Evolutionary conservation across 1,140 invertebrate genomes (phyloP), one percentile per base, ranked within the genome.

Genomic region (Ips nitidus): DNA sequence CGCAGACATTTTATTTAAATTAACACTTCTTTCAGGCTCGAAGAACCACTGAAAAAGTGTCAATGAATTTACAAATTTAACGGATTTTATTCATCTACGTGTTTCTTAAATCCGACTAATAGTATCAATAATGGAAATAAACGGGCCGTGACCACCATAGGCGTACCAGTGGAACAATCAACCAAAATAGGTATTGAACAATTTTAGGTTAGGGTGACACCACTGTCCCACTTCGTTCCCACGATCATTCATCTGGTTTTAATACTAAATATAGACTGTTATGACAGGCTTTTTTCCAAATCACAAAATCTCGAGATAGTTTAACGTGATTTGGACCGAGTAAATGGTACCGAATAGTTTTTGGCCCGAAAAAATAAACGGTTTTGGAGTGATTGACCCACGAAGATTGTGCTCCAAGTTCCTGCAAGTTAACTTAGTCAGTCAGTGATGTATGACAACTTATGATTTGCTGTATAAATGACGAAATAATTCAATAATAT

Each of bases 121-220:
- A 59, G 57, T 59, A 59, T 59, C 57, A 59, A 59, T 59, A 59
- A 59, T 59, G 57, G 57, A 42, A 59, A 59, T 59, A 59, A 42
- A 6, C 41, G 38, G 37, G 7, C 38, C 57, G 57, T 7, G 40
- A 59, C 57, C 7, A 41, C 37, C 52, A 55, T 8, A 55, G 52
- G 5, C 52, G 52, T 55, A 37, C 7, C 8, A 55, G 6, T n/a
- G 7, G 7, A 37, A 22, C 22, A 22, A 22, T 22, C 22, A 22
- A 22, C 22, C 22, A 22, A 22, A 22, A 22, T 22, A 22, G 22
- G 22, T 22, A 22, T 22, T 22, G 22, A 22, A 22, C 22, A 0
- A 22, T 22, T 22, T 22, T 22, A 22, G 22, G 22, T 22, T 22
- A 22, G 22, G 22, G 38, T 2, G 40, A 59, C 57, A n/a, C 39